Evolutionary conservation across 2,797 vertebrate species (phyloP).

Genomic region (Lerista edwardsae): DNA sequence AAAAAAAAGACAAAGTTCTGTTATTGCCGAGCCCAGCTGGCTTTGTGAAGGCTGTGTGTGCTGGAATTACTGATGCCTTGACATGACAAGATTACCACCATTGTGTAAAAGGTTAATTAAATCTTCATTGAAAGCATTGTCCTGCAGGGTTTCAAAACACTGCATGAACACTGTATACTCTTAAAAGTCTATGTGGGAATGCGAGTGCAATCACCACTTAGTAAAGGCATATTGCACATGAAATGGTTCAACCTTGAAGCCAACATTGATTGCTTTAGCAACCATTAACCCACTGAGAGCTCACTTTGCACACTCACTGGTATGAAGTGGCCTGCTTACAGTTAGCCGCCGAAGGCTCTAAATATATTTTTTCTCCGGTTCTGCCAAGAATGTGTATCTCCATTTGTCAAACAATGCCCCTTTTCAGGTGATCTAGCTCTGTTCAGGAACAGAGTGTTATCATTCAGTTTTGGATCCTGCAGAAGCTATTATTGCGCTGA

Average conservation of each 20-base stretch:
- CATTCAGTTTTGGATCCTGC: neutral
- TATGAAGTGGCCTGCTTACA: constrained; percentile 40
- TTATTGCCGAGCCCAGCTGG: constrained; percentile 41
- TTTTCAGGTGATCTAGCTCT: constrained; percentile 42
- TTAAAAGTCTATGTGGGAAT: constrained; percentile 30
- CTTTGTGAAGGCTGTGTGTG: constrained; percentile 57
- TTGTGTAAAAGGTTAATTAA: constrained; percentile 64
- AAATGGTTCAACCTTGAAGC: neutral
- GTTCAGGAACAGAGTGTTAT: constrained; percentile 47
- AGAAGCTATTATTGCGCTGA: constrained; percentile 34
- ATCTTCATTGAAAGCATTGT: constrained; percentile 59
- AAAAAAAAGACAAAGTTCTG: neutral
- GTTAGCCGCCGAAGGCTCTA: neutral
- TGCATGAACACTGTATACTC: constrained; percentile 24
- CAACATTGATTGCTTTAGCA: constrained; percentile 43
- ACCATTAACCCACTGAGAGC: constrained; percentile 39
- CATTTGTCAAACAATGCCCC: constrained; percentile 28
- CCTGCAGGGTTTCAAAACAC: constrained; percentile 50
- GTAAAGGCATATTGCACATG: neutral
- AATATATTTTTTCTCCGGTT: neutral
- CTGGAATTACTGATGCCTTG: constrained; percentile 56
- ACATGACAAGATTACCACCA: constrained; percentile 61
- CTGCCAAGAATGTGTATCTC: constrained; percentile 17
- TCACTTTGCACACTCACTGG: constrained; percentile 54
- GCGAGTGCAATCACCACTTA: constrained; percentile 31